These are phyloP conservation scores for Osmerus eperlanus DNA, from an alignment of 2,113 vertebrate species.

Conservation along the genomic window DNA sequence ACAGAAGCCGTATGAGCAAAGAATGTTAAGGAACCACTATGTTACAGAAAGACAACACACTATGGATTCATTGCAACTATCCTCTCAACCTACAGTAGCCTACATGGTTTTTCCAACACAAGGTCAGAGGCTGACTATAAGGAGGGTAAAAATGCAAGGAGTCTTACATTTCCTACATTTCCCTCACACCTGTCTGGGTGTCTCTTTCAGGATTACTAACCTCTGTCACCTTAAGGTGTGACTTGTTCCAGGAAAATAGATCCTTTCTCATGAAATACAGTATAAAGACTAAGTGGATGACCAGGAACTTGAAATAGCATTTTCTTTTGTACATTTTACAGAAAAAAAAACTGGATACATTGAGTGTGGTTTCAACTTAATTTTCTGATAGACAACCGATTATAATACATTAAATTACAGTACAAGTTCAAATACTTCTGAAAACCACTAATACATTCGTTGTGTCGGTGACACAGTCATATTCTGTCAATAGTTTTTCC, in stretches of 20 bases:
- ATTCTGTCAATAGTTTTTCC: slow-evolving; percentile 38
- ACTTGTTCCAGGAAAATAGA: slow-evolving; percentile 38
- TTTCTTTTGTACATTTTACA: no score
- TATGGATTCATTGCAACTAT: no score
- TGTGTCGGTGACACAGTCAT: slow-evolving; percentile 49
- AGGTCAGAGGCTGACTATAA: no score
- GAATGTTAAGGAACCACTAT: no score
- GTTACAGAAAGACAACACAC: no score
- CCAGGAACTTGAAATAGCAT: neutral
- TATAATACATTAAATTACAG: neutral
- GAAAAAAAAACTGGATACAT: no score
- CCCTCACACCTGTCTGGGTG: neutral
- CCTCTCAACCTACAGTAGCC: no score
- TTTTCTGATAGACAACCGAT: neutral
- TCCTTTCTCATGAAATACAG: slow-evolving; percentile 46
- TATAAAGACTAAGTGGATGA: slow-evolving; percentile 25
- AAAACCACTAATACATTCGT: slow-evolving; percentile 27
- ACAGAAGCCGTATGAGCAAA: no score
- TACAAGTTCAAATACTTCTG: slow-evolving; percentile 7
- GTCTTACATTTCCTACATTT: neutral
- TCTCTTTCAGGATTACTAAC: slow-evolving; percentile 1
- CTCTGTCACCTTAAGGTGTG: neutral
- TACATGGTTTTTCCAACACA: no score
- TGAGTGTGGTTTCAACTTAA: no score
- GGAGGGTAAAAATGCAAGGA: no score